Base-by-base conservation (phyloP, 1,140 invertebrate genomes). In the Microplitis demolitor region DNA sequence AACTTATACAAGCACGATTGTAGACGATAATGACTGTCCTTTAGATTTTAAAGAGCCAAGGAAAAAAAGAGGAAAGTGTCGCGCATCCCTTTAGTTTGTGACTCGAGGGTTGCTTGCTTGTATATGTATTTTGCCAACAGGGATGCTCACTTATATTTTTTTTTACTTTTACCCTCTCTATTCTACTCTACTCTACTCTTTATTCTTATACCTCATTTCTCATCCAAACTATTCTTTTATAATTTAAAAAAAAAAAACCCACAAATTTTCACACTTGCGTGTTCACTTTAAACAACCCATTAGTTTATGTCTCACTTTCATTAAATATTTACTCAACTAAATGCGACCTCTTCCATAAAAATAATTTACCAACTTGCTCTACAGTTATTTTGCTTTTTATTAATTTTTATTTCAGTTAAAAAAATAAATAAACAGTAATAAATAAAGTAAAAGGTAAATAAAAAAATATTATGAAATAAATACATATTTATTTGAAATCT, bases 101-200 rank as follows among this genome's bases (percentile, higher is more conserved):
- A 4, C 37, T 8, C 35, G 60, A 71, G 69, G 60, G 61, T 63
- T 54, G 61, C 14, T 51, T 71, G 39, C 39, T 45, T 56, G 69
- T 64, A 60, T 37, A 71, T 71, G 61, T 71, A 71, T 71, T 71
- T 64, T 64, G 50, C 60, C 69, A 71, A 71, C 69, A 39, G 39
- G 31, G 39, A 58, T 39, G 45, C 45, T 71, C 58, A 24, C 24
- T 24, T 24, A 24, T 24, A 24, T 24, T 60, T 64, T 71, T 71
- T 62, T 37, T 62, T 14, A 35, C 58, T 61, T 11, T 61, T 13
- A 62, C 60, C 34, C 39, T 61, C 11, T 31, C 67, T 24, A 6
- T 9, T 69, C 24, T 24, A 24, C 24, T 24, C 24, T 24, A 24
- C 24, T 24, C 24, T 56, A n/a, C 66, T n/a, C 58, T 39, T 35